phyloP scores from a whole-genome alignment of 2,797 vertebrate species.

The Ctenosaura bakeri region DNA sequence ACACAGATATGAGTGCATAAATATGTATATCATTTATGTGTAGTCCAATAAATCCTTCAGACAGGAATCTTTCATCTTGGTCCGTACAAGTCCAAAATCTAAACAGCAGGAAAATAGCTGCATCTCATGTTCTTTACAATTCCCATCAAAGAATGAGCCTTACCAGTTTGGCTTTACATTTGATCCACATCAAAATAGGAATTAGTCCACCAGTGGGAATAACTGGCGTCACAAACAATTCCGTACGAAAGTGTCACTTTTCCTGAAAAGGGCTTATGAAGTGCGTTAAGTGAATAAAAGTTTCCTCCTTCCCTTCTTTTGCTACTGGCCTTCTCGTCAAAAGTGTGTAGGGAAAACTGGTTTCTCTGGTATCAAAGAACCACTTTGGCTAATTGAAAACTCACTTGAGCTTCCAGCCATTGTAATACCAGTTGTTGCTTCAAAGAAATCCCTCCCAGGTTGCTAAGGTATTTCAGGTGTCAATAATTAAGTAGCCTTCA shows the following conservation, averaged over 20 bases:
- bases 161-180: not conserved
- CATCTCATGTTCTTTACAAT: not conserved
- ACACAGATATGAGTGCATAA: not conserved
- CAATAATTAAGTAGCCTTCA: not conserved
- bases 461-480: not conserved
- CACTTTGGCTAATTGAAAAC: constrained; percentile 14
- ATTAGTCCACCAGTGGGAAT: not conserved
- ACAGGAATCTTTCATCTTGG: not conserved
- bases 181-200: not conserved
- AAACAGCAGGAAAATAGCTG: not conserved
- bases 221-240: not conserved
- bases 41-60: not conserved
- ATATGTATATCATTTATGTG: not conserved
- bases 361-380: constrained; percentile 3
- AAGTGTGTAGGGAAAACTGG: not conserved
- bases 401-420: not conserved
- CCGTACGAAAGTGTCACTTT: not conserved
- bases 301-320: too few species aligned
- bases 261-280: not conserved
- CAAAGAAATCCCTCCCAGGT: not conserved
- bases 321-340: not conserved
- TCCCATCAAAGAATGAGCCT: not conserved
- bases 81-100: not conserved
- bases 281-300: not conserved
- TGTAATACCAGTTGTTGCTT: constrained; percentile 2